These are phyloP conservation scores for Cydia splendana DNA, from an alignment of 1,140 invertebrate species.

Conservation along the genomic window DNA sequence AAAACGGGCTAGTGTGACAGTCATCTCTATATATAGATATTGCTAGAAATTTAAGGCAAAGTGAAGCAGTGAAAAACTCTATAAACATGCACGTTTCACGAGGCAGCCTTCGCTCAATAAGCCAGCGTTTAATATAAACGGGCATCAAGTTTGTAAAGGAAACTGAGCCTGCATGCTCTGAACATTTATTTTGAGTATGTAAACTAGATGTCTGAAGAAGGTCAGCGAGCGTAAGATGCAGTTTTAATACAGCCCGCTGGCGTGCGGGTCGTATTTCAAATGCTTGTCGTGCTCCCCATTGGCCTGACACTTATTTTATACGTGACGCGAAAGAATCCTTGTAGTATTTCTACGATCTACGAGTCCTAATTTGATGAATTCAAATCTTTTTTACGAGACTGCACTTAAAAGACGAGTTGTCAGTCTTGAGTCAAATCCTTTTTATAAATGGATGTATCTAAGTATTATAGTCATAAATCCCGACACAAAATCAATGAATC, in stretches of 20 bases:
- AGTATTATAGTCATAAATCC: too few relatives aligned
- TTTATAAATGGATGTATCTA: too few relatives aligned
- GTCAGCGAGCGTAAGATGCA: constrained; percentile 52
- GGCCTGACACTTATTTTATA: constrained; percentile 70
- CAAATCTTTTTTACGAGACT: too few relatives aligned
- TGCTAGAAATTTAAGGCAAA: too few relatives aligned
- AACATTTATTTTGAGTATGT: constrained; percentile 35
- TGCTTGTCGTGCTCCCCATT: constrained; percentile 64
- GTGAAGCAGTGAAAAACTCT: too few relatives aligned
- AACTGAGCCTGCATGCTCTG: constrained; percentile 7
- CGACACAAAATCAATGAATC: too few relatives aligned
- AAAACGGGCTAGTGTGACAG: too few relatives aligned
- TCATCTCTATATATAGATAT: too few relatives aligned
- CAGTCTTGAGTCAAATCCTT: too few relatives aligned
- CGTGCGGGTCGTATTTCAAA: constrained; percentile 63
- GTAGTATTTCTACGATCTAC: neutral
- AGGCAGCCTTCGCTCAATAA: constrained; percentile 5
- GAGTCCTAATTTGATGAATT: too few relatives aligned
- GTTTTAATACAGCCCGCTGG: constrained; percentile 55
- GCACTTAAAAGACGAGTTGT: too few relatives aligned
- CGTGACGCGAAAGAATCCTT: constrained; percentile 60
- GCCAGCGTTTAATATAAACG: constrained; percentile 9
- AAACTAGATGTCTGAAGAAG: constrained; percentile 36
- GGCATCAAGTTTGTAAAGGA: neutral
- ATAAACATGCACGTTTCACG: neutral